A percentile compares a stretch with the other conserved stretches of the same genome.
phyloP scores from a whole-genome alignment of 2,888 invertebrate genomes.

The Ferdinandea cuprea region DNA sequence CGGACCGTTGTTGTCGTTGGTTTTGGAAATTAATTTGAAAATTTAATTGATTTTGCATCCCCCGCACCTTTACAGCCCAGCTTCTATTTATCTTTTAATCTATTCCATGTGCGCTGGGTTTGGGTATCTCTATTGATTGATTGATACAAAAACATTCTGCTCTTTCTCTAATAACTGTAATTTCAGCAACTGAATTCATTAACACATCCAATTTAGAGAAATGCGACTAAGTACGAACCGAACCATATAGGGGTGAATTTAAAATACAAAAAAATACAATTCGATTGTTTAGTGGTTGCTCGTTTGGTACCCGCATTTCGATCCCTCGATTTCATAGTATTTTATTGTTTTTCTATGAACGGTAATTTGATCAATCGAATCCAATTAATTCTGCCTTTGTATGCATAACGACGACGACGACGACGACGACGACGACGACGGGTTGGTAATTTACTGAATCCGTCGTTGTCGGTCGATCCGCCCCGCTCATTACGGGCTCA shows the following conservation, averaged over 20 bases:
- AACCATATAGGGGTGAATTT: conserved; percentile 11
- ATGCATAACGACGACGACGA: conserved; percentile 16
- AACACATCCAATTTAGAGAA: conserved; percentile 12
- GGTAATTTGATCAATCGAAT: conserved; percentile 57
- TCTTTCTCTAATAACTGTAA: conserved; percentile 29
- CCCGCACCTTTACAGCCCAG: neutral
- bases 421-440: no score
- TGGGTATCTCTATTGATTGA: conserved; percentile 1
- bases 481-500: conserved; percentile 2
- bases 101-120: neutral
- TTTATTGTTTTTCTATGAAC: conserved; percentile 16
- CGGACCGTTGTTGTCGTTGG: conserved; percentile 20
- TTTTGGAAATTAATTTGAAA: conserved; percentile 41
- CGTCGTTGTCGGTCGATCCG: neutral
- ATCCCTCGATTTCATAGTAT: neutral
- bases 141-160: conserved; percentile 22
- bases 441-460: conserved; percentile 33
- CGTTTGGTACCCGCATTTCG: conserved; percentile 19
- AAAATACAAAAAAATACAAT: neutral
- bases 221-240: neutral
- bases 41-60: conserved; percentile 44
- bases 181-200: conserved; percentile 24
- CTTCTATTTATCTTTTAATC: conserved; percentile 23
- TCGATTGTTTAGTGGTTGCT: neutral
- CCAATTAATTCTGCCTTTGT: conserved; percentile 48